Conservation (phyloP, 1,140 invertebrate genomes). For the Dendrolimus kikuchii region DNA sequence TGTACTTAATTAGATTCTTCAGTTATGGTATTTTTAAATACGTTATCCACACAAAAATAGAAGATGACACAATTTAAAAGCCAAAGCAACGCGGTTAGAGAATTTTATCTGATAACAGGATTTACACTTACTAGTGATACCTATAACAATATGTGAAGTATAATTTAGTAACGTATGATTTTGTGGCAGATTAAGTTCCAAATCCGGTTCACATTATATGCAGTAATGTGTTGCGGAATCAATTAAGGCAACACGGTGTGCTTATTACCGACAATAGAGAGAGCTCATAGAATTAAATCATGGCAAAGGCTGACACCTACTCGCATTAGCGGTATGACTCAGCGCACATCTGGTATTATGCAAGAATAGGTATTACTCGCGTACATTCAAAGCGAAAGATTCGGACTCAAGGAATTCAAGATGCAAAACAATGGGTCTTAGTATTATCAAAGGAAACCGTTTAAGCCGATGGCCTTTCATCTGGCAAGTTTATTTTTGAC, state of each 20-base stretch:
- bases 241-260: slow-evolving; percentile 4
- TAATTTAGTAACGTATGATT: neutral
- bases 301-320: slow-evolving; percentile 35
- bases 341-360: slow-evolving; percentile 52
- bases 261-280: slow-evolving; percentile 3
- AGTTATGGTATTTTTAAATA: no score
- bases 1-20: no score
- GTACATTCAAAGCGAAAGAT: neutral
- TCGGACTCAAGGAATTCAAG: neutral
- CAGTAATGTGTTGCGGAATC: neutral
- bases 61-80: no score
- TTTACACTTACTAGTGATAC: no score
- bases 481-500: no score
- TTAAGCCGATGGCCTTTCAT: no score
- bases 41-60: no score
- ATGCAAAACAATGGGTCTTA: no score
- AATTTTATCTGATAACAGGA: no score
- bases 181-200: neutral
- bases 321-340: slow-evolving; percentile 29
- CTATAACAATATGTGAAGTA: no score
- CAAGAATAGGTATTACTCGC: slow-evolving; percentile 23
- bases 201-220: neutral
- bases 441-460: no score
- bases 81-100: no score
- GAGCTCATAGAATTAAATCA: slow-evolving; percentile 23